phyloP scores from a whole-genome alignment of 2,888 invertebrate species.

The Cetonia aurata region DNA sequence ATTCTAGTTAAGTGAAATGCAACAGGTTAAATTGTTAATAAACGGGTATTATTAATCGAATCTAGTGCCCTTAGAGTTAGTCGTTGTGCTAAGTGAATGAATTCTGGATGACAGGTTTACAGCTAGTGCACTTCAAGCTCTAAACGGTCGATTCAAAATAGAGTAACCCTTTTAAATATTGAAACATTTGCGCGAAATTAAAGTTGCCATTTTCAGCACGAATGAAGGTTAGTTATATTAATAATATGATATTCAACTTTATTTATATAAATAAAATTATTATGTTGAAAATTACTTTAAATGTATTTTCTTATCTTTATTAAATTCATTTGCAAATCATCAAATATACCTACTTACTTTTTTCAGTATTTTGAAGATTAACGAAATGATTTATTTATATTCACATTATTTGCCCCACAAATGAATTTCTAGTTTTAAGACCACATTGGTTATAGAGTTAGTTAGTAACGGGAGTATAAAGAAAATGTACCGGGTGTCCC shows the following conservation, averaged over 20 bases:
- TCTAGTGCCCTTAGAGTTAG: constrained; percentile 40
- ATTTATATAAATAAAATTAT: too few species aligned
- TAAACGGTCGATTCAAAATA: constrained; percentile 31
- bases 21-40: constrained; percentile 38
- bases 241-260: too few species aligned
- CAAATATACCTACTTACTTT: too few species aligned
- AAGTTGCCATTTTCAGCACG: constrained; percentile 34
- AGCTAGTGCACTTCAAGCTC: constrained; percentile 39
- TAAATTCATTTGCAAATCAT: too few species aligned
- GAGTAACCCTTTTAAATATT: constrained; percentile 21
- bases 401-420: background rate
- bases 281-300: too few species aligned
- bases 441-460: too few species aligned
- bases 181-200: background rate
- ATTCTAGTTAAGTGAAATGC: constrained; percentile 38
- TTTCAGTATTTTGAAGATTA: too few species aligned
- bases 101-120: constrained; percentile 35
- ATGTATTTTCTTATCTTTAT: too few species aligned
- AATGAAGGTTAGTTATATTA: constrained; percentile 5
- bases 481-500: too few species aligned
- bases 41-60: constrained; percentile 29
- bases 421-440: too few species aligned
- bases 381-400: too few species aligned
- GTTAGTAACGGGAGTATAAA: too few species aligned
- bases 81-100: constrained; percentile 38